These are phyloP conservation scores for Plemyria rubiginata DNA, from an alignment of 2,888 invertebrate genomes.

Conservation along the genomic window DNA sequence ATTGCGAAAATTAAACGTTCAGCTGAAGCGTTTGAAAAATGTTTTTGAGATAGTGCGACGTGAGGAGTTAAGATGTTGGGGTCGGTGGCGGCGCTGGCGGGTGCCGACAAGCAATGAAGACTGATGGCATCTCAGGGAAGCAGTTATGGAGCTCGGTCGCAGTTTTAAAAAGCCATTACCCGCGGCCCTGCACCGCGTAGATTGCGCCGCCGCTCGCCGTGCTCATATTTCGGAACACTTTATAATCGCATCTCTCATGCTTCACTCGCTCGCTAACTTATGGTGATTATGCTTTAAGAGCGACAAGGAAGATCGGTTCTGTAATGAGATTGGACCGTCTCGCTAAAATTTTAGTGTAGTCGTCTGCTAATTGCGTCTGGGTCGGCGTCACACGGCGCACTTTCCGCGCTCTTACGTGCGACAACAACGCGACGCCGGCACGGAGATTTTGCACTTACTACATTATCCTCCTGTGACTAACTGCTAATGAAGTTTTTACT, in stretches of 20 bases:
- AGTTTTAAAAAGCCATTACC: conserved; percentile 85
- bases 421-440: conserved; percentile 40
- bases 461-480: conserved; percentile 59
- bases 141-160: conserved; percentile 84
- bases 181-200: conserved; percentile 80
- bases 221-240: conserved; percentile 84
- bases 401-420: conserved; percentile 36
- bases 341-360: conserved; percentile 83
- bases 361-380: conserved; percentile 80
- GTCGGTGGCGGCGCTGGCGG: conserved; percentile 63
- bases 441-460: conserved; percentile 45
- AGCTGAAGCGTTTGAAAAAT: conserved; percentile 63
- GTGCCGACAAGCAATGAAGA: conserved; percentile 85
- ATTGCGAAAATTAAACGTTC: conserved; percentile 58
- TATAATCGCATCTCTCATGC: conserved; percentile 84
- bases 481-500: conserved; percentile 65
- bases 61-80: conserved; percentile 76
- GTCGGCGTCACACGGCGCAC: conserved; percentile 52
- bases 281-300: conserved; percentile 84
- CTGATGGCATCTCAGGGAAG: conserved; percentile 83
- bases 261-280: conserved; percentile 83
- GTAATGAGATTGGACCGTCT: conserved; percentile 83
- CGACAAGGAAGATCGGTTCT: conserved; percentile 83
- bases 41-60: conserved; percentile 64
- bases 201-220: conserved; percentile 67